These are phyloP conservation scores for Mormoops blainvillei DNA, from an alignment of 2,113 vertebrate genomes.

Conservation along the genomic window DNA sequence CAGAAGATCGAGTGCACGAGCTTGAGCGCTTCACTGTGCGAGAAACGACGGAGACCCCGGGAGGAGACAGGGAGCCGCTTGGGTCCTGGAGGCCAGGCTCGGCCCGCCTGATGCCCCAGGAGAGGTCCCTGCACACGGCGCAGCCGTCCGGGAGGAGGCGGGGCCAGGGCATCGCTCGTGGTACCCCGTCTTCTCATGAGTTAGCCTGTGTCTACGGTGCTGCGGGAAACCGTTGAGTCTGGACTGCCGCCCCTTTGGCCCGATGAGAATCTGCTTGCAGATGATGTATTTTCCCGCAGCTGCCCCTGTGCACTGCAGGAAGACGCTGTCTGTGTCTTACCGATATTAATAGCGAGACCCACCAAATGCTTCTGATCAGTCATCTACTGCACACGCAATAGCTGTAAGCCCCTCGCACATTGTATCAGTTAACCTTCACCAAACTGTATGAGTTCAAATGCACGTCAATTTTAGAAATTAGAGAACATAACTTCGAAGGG, in stretches of 20 bases:
- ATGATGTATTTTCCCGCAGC: not conserved
- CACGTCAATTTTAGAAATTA: not conserved
- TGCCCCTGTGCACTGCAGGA: not conserved
- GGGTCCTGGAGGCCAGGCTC: not conserved
- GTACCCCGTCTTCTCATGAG: no score
- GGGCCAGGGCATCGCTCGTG: no score
- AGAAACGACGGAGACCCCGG: accelerated
- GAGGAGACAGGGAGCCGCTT: accelerated
- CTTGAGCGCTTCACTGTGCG: not conserved
- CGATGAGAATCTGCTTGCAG: no score
- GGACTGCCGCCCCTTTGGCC: no score
- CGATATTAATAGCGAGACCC: not conserved
- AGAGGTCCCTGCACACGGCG: not conserved
- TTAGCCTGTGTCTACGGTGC: no score
- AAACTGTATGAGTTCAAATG: not conserved
- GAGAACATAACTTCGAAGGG: not conserved
- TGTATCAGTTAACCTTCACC: not conserved
- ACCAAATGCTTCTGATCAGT: not conserved
- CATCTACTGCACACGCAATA: accelerated
- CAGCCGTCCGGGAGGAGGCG: no score
- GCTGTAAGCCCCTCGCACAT: not conserved
- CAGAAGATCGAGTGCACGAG: not conserved
- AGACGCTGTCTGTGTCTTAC: accelerated
- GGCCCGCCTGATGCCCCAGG: no score
- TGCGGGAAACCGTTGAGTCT: no score